A percentile compares a stretch with the other conserved stretches of the same genome.
These are phyloP conservation scores for Chymomyza fuscimana DNA, from an alignment of 2,888 invertebrate genomes.

Conservation along the genomic window DNA sequence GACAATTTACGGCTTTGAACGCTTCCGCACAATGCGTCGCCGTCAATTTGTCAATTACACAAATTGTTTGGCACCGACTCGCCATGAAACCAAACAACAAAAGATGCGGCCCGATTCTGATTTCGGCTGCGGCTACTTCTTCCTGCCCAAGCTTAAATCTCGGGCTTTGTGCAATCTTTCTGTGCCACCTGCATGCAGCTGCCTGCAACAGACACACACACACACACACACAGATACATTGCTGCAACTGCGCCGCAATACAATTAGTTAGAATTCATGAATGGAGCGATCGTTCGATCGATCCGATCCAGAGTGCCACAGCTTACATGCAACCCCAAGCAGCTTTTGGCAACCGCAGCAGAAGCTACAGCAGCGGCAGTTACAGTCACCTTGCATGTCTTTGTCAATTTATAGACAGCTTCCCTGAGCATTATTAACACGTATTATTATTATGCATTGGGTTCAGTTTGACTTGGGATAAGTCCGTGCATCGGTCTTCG, in stretches of 20 bases:
- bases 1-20: constrained; percentile 74
- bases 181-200: constrained; percentile 75
- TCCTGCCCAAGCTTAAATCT: constrained; percentile 48
- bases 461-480: constrained; percentile 28
- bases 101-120: constrained; percentile 47
- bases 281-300: constrained; percentile 45
- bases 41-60: constrained; percentile 79
- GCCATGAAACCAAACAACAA: constrained; percentile 43
- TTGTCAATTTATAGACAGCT: constrained; percentile 76
- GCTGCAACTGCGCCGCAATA: constrained; percentile 64
- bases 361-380: constrained; percentile 18
- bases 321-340: constrained; percentile 47
- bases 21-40: constrained; percentile 74
- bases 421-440: constrained; percentile 75
- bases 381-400: constrained; percentile 69
- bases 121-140: constrained; percentile 37
- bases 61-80: constrained; percentile 71
- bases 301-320: constrained; percentile 23
- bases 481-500: constrained; percentile 27
- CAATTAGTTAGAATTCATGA: constrained; percentile 78
- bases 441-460: constrained; percentile 62
- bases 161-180: constrained; percentile 47
- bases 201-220: constrained; percentile 36
- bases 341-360: constrained; percentile 54
- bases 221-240: constrained; percentile 17